Conservation (phyloP, 2,888 invertebrate species). For the Drosophila rubida region DNA sequence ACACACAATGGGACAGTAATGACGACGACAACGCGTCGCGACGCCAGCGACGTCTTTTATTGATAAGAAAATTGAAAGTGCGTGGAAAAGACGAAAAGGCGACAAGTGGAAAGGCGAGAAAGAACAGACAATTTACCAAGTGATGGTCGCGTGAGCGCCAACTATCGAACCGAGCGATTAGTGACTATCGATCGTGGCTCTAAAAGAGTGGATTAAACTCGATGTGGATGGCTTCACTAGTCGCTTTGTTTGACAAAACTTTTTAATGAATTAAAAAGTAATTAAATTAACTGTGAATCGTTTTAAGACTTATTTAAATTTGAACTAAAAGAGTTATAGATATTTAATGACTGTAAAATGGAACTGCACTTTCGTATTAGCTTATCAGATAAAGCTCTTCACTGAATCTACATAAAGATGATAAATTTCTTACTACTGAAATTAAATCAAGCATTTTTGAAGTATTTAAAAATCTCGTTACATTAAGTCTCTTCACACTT, state of each 20-base stretch:
- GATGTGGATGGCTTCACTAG: too few species aligned
- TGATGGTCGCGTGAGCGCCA: neutral
- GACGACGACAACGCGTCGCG: constrained; percentile 3
- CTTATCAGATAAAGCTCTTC: neutral
- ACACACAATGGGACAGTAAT: constrained; percentile 25
- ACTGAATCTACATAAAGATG: neutral
- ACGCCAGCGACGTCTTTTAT: constrained; percentile 54
- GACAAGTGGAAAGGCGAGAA: constrained; percentile 24
- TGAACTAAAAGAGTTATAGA: too few species aligned
- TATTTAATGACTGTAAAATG: too few species aligned
- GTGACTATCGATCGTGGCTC: neutral
- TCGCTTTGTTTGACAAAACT: too few species aligned
- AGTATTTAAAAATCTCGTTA: neutral
- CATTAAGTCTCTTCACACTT: neutral
- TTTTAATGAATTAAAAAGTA: too few species aligned
- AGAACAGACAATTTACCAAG: neutral
- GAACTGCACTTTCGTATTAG: neutral
- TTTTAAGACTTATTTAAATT: too few species aligned
- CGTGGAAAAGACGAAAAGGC: constrained; percentile 44
- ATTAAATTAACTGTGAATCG: too few species aligned
- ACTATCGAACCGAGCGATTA: neutral
- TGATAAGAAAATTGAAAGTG: constrained; percentile 76
- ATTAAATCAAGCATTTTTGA: neutral
- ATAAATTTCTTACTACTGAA: too few species aligned
- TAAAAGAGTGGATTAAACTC: neutral